Evolutionary conservation across 2,888 invertebrate genomes (phyloP).

Genomic region (Trichopoda pennipes): DNA sequence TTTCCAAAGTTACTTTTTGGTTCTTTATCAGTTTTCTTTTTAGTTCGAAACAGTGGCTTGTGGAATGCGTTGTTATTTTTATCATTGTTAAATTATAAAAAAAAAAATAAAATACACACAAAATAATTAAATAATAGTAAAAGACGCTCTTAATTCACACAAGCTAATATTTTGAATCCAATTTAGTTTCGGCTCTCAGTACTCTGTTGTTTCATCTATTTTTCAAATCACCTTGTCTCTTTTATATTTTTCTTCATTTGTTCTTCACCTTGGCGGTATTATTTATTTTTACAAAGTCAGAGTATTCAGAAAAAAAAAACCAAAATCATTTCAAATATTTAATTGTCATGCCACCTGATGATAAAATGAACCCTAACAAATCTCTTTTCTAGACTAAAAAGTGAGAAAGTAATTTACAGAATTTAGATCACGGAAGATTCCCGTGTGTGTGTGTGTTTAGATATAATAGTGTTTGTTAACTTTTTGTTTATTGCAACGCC

Average conservation of each 20-base stretch:
- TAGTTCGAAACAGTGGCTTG: slow-evolving; percentile 46
- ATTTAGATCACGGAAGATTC: slow-evolving; percentile 27
- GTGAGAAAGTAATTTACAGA: slow-evolving; percentile 65
- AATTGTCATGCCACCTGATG: slow-evolving; percentile 76
- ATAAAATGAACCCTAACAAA: slow-evolving; percentile 51
- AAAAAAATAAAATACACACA: background rate
- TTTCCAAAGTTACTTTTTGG: background rate
- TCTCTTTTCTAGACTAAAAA: slow-evolving; percentile 41
- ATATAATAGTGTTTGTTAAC: slow-evolving; percentile 3
- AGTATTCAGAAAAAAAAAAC: slow-evolving; percentile 20
- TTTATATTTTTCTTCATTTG: slow-evolving; percentile 25
- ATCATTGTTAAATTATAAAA: slow-evolving; percentile 32
- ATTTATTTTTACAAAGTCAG: slow-evolving; percentile 27
- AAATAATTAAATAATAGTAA: slow-evolving; percentile 13
- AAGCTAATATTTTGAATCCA: slow-evolving; percentile 62
- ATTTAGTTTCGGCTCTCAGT: slow-evolving; percentile 62
- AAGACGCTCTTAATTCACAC: slow-evolving; percentile 1
- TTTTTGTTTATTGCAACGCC: slow-evolving; percentile 55
- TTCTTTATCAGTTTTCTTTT: slow-evolving; percentile 23
- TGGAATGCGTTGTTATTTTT: slow-evolving; percentile 62
- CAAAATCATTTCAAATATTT: slow-evolving; percentile 67
- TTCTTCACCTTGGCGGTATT: slow-evolving; percentile 49
- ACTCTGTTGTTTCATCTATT: slow-evolving; percentile 13
- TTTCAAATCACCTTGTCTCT: slow-evolving; percentile 36
- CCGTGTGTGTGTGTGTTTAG: background rate